Evolutionary conservation across 2,797 vertebrate species (phyloP).

Genomic region (Takifugu rubripes): DNA sequence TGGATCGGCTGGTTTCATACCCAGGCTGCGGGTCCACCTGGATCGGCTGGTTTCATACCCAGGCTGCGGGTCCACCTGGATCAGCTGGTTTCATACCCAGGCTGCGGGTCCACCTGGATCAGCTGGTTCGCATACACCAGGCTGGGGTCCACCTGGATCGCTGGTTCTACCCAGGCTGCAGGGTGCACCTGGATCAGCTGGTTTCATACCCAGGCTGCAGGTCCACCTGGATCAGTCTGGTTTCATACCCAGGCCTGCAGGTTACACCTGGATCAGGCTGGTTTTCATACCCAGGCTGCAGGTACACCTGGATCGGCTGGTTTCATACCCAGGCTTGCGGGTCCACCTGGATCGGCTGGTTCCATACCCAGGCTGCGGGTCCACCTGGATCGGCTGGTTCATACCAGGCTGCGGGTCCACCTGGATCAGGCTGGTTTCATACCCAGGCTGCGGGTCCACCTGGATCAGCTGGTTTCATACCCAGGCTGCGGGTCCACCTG

Average conservation of each 20-base stretch:
- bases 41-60: constrained; percentile 4
- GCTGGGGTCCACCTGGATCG: no score
- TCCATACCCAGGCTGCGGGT: no score
- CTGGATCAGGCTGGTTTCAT: constrained; percentile 24
- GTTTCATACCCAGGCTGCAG: no score
- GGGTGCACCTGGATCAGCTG: constrained; percentile 22
- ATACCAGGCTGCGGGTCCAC: constrained; percentile 22
- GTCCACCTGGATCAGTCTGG: constrained; percentile 11
- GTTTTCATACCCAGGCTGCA: constrained; percentile 23
- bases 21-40: background rate
- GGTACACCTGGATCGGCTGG: constrained; percentile 22
- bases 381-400: no score
- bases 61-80: constrained; percentile 22
- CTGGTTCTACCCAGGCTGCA: constrained; percentile 10
- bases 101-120: background rate
- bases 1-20: constrained; percentile 21
- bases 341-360: constrained; percentile 26
- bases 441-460: no score
- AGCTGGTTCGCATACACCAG: constrained; percentile 15
- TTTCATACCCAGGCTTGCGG: no score
- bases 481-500: no score
- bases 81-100: background rate
- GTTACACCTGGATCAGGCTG: no score
- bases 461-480: no score
- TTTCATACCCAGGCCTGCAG: constrained; percentile 13